Evolutionary conservation across 2,113 vertebrate species (phyloP).

Genomic region (Geococcyx californianus): DNA sequence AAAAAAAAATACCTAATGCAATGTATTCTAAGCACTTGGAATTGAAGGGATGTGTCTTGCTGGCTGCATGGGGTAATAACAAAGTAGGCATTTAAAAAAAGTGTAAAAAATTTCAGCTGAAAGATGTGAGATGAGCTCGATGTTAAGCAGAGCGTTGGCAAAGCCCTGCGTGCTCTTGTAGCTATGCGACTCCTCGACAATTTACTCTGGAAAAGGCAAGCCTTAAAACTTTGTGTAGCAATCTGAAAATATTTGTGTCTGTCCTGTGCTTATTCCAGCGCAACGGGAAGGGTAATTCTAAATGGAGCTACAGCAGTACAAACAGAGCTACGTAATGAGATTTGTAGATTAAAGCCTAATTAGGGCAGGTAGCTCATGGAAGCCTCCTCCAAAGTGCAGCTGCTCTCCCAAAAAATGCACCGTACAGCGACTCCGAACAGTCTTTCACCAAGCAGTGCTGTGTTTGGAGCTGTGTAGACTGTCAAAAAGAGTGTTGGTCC

Average conservation of each 20-base stretch:
- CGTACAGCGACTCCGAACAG: background rate
- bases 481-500: background rate
- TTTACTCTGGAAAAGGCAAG: background rate
- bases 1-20: background rate
- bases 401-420: background rate
- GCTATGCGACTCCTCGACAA: background rate
- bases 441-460: background rate
- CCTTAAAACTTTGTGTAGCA: background rate
- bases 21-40: background rate
- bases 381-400: background rate
- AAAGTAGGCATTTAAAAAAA: background rate
- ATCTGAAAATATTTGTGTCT: background rate
- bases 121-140: background rate
- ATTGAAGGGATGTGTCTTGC: background rate
- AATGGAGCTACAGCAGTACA: background rate
- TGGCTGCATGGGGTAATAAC: background rate
- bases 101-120: background rate
- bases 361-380: background rate
- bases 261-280: background rate
- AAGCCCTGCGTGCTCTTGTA: background rate
- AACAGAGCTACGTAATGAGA: constrained; percentile 6
- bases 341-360: constrained; percentile 48
- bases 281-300: background rate
- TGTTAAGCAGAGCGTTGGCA: background rate
- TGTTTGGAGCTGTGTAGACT: background rate